phyloP scores from a whole-genome alignment of 1,140 invertebrate species.

The Papilio dardanus region DNA sequence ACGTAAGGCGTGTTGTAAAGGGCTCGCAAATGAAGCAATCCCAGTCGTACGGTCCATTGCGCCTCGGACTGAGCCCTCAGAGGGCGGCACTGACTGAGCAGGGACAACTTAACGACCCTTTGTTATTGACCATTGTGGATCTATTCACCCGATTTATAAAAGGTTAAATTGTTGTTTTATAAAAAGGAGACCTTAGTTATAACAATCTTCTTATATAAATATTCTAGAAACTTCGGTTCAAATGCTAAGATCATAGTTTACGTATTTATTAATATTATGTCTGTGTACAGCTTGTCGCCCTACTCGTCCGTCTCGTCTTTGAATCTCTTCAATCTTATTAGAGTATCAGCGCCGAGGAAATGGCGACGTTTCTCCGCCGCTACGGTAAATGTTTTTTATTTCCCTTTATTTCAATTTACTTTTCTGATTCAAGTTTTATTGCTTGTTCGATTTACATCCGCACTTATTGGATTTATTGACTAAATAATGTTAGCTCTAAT shows the following conservation, averaged over 20 bases:
- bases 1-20: constrained; percentile 12
- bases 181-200: neutral
- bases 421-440: constrained; percentile 27
- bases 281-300: neutral
- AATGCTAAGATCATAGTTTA: neutral
- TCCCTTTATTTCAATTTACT: constrained; percentile 33
- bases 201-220: neutral
- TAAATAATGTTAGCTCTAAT: constrained; percentile 24
- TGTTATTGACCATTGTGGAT: constrained; percentile 26
- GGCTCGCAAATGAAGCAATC: constrained; percentile 36
- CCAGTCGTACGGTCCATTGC: constrained; percentile 30
- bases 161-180: too few relatives aligned
- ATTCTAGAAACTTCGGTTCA: neutral
- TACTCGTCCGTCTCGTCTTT: neutral
- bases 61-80: constrained; percentile 28
- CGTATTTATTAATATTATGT: neutral
- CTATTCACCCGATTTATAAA: neutral
- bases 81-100: neutral
- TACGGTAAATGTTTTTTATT: constrained; percentile 28
- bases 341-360: constrained; percentile 25
- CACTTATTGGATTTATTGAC: constrained; percentile 34
- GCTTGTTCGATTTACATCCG: constrained; percentile 35
- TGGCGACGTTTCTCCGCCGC: constrained; percentile 3
- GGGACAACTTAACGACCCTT: constrained; percentile 24
- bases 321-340: constrained; percentile 7